These are phyloP conservation scores for Pteria penguin DNA, from an alignment of 2,888 invertebrate genomes.

Conservation along the genomic window DNA sequence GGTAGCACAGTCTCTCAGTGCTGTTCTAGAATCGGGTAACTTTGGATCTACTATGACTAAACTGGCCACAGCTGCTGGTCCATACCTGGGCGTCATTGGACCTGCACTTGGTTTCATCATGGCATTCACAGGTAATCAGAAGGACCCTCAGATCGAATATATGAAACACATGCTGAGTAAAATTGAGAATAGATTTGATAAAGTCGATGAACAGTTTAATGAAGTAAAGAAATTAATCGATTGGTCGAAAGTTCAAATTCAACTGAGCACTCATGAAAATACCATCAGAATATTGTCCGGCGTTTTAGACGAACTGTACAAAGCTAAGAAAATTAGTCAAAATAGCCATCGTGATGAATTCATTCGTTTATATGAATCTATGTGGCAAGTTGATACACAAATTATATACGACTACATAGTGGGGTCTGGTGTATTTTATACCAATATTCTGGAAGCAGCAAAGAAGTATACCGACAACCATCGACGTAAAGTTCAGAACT, in stretches of 20 bases:
- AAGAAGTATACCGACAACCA: background rate
- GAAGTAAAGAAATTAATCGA: background rate
- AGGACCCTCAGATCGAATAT: background rate
- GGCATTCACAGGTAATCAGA: background rate
- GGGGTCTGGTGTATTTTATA: background rate
- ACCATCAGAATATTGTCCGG: background rate
- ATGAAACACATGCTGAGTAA: background rate
- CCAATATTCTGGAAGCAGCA: background rate
- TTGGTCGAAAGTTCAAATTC: background rate
- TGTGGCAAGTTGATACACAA: background rate
- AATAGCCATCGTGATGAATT: background rate
- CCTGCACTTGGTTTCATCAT: background rate
- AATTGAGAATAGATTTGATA: background rate
- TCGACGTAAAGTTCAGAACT: background rate
- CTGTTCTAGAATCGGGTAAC: no score
- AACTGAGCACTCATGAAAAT: background rate
- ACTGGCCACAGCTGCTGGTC: background rate
- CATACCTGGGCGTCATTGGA: background rate
- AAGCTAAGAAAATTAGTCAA: background rate
- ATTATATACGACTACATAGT: background rate
- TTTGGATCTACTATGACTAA: background rate
- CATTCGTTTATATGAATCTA: background rate
- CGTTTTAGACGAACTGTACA: background rate
- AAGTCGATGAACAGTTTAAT: background rate
- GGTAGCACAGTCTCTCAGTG: no score